Evolutionary conservation across 2,888 invertebrate genomes (phyloP).

Genomic region (Steinernema scapterisci): DNA sequence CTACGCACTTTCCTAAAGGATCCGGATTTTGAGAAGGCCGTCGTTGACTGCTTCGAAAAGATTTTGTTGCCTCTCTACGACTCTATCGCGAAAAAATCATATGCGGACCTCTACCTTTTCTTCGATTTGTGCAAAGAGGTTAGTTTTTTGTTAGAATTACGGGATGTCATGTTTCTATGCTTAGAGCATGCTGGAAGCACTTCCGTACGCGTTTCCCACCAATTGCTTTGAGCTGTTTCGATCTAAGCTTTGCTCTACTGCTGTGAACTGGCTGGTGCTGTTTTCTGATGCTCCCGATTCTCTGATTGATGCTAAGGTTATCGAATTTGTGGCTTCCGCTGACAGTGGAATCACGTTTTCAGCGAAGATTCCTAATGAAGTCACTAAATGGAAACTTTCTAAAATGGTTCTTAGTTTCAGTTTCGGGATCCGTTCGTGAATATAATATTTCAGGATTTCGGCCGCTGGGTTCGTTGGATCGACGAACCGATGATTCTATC

Average conservation of each 20-base stretch:
- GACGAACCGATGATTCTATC: slow-evolving; percentile 51
- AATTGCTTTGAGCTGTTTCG: slow-evolving; percentile 43
- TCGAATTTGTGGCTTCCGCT: slow-evolving; percentile 27
- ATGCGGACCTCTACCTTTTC: slow-evolving; percentile 1
- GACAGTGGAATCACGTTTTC: slow-evolving; percentile 34
- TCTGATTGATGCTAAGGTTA: slow-evolving; percentile 35
- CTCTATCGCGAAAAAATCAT: slow-evolving; percentile 22
- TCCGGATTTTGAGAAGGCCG: slow-evolving; percentile 41
- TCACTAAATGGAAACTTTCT: slow-evolving; percentile 40
- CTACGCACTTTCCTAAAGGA: slow-evolving; percentile 32
- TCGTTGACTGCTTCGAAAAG: slow-evolving; percentile 39
- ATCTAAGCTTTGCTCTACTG: slow-evolving; percentile 34
- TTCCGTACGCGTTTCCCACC: slow-evolving; percentile 38
- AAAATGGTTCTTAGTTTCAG: slow-evolving; percentile 6
- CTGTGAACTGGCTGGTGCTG: slow-evolving; percentile 39
- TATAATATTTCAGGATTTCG: slow-evolving; percentile 38
- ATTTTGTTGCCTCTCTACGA: slow-evolving; percentile 37
- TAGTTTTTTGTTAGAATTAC: neutral
- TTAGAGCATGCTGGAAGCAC: slow-evolving; percentile 38
- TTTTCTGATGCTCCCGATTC: slow-evolving; percentile 34
- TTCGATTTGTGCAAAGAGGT: slow-evolving; percentile 36
- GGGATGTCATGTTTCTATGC: neutral
- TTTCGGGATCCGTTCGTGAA: neutral
- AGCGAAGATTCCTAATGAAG: slow-evolving; percentile 36
- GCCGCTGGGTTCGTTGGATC: slow-evolving; percentile 44